phyloP scores from a whole-genome alignment of 2,797 vertebrate species.

The Masticophis lateralis region DNA sequence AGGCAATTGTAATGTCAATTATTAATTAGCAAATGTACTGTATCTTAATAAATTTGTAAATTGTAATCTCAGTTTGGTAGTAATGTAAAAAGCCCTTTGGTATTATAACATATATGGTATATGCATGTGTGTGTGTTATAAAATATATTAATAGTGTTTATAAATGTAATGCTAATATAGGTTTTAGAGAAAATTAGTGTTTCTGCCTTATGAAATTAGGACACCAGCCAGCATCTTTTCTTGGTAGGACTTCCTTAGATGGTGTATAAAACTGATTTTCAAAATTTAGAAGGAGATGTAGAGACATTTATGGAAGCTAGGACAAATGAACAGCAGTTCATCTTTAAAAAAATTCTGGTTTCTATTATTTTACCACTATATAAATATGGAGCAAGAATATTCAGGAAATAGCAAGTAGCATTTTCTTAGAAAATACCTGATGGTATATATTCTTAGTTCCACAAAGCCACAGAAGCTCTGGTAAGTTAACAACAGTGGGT shows the following conservation, averaged over 20 bases:
- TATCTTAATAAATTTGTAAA: not conserved
- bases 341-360: not conserved
- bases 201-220: not conserved
- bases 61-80: not conserved
- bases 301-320: not conserved
- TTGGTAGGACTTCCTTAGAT: not conserved
- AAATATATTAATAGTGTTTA: not conserved
- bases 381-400: not conserved
- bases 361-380: not conserved
- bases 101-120: not conserved
- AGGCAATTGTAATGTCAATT: not conserved
- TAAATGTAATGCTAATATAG: not conserved
- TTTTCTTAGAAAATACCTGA: not conserved
- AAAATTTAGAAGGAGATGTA: not conserved
- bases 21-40: not conserved
- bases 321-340: not conserved
- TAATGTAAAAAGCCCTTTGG: not conserved
- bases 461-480: not conserved
- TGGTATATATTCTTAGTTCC: not conserved
- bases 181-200: not conserved
- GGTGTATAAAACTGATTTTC: not conserved
- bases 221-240: not conserved
- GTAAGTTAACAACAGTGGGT: not conserved
- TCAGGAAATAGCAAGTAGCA: not conserved
- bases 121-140: not conserved